Base-by-base conservation (phyloP, 2,888 invertebrate genomes). In the Noctuana brunneofusca region DNA sequence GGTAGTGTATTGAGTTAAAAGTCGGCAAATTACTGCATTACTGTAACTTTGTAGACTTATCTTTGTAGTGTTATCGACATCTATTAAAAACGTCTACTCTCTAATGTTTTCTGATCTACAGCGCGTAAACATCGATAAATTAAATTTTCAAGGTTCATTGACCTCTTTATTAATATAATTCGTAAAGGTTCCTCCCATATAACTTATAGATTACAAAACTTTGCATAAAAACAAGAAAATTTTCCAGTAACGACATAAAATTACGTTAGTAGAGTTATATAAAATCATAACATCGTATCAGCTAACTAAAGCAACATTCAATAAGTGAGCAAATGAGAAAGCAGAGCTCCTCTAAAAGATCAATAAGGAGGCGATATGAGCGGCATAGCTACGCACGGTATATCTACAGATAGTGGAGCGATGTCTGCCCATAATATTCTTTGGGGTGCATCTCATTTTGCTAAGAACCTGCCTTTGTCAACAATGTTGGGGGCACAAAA, bases 371-470 rank as follows among this genome's bases (percentile, higher is more conserved):
- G 68, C 64, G 69, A 71, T 72, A 71, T 72, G 68, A 70, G 71
- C 66, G 62, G 63, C 66, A 69, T 68, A 69, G 66, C 67, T 67
- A 65, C 70, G 66, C 70, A 63, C 53, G 64, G 38, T 16, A 46
- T 69, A 73, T 70, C 70, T 68, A 71, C 67, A 71, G 71, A 73
- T 74, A 75, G 75, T 75, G 89, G 81, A 85, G 81, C 89, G 84
- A 89, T 89, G 90, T 89, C 90, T 89, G 90, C 86, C 90, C 89
- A 88, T 91, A 91, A 91, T 91, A 91, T 91, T 89, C 89, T 91
- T 90, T 89, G 84, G 90, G 90, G 90, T 91, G 90, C 90, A 91
- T 91, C 91, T 91, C 90, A 91, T 91, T 91, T 90, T 87, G 88
- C 85, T 86, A 90, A 90, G 91, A 90, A 90, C 90, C 87, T 86